Percentiles rank a stretch among this genome's conserved stretches.
Evolutionary conservation across 35 echinoderm and acorn worm genomes (phyloP).

Genomic region (Heliocidaris erythrogramma): DNA sequence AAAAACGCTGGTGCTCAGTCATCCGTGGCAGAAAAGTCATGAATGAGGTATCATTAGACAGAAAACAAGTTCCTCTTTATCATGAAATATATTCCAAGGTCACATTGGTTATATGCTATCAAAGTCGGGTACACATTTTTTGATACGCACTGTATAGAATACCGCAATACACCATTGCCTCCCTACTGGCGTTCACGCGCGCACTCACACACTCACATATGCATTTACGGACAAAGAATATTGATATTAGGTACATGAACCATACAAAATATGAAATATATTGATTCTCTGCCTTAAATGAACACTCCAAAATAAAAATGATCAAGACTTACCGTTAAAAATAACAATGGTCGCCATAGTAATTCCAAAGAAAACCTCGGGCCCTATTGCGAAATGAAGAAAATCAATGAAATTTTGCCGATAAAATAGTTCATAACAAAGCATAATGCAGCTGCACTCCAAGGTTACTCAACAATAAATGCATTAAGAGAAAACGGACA

Average conservation of each 20-base stretch:
- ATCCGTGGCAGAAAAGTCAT: no score
- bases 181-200: background rate
- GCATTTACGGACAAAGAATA: background rate
- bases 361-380: slow-evolving; percentile 79
- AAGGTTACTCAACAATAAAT: background rate
- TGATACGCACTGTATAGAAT: no score
- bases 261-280: background rate
- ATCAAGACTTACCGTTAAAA: slow-evolving; percentile 81
- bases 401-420: background rate
- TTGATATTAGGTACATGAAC: background rate
- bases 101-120: no score
- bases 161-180: no score
- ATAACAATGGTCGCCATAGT: slow-evolving; percentile 86
- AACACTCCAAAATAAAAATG: background rate
- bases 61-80: no score
- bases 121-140: no score
- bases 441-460: background rate
- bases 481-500: background rate
- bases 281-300: background rate
- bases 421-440: background rate
- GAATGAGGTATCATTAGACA: no score
- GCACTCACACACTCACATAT: background rate
- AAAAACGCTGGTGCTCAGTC: no score
- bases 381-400: slow-evolving; percentile 66
- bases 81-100: no score